Evolutionary conservation across 2,113 vertebrate genomes (phyloP), one percentile per base, ranked within the genome.

Genomic region (Channa maculata): DNA sequence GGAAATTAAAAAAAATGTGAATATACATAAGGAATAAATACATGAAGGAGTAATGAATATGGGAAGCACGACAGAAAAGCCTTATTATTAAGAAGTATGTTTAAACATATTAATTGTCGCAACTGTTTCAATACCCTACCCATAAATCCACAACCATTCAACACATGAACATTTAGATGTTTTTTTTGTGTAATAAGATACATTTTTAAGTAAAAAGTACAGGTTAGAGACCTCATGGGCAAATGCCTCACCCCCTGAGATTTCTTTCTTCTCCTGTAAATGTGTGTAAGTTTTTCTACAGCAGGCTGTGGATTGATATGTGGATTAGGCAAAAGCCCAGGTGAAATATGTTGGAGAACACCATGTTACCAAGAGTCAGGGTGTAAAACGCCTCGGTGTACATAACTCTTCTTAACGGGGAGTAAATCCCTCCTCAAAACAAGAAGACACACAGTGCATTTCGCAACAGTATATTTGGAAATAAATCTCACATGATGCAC

Each of bases 401-500:
- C 90, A 94, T 94, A 95, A 95, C 92, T 95, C 93, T 94, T 93
- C 80, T 90, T 85, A 92, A 91, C 88, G 77, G 85, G 82, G 88
- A 89, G 89, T 91, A 90, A 94, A 94, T 94, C 93, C 92, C 87
- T 82, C 74, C 73, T 86, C 89, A 84, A 86, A 88, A 89, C 90
- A 92, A 91, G 86, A 88, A 85, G 91, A 86, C 75, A 83, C 68
- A 86, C 88, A 93, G 92, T 94, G 90, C 90, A 89, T 94, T 93
- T 91, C 70, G 77, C 84, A 75, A 87, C 83, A 90, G 89, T 92
- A 92, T 94, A 91, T 94, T 92, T 92, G 90, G 90, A 93, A 89
- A 95, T 94, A 94, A 94, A 95, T 94, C 94, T 94, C 86, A 82
- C 86, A 90, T 91, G 89, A 93, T 92, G 88, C 89, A 69, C 88